These are phyloP conservation scores for Apodemus sylvaticus DNA, from an alignment of 2,113 vertebrate genomes.

Conservation along the genomic window DNA sequence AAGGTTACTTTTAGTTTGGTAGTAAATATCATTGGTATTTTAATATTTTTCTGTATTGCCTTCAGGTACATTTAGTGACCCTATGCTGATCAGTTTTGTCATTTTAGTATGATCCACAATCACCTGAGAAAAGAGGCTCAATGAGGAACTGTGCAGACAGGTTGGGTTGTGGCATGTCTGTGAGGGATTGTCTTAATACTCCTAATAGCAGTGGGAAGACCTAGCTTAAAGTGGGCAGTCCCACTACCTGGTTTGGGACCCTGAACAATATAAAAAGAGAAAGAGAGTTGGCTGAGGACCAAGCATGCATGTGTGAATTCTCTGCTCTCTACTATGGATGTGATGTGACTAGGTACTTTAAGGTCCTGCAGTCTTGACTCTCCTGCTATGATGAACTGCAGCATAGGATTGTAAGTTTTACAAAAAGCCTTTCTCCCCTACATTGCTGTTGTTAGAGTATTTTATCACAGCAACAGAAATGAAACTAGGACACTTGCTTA, in stretches of 20 bases:
- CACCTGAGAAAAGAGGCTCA: not conserved
- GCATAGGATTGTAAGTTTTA: not conserved
- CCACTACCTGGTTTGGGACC: not conserved
- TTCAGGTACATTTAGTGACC: not conserved
- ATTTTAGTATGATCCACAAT: not conserved
- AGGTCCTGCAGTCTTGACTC: not conserved
- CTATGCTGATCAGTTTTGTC: not conserved
- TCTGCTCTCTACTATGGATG: not conserved
- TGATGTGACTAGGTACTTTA: not conserved
- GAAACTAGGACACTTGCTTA: not conserved
- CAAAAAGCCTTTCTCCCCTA: not conserved
- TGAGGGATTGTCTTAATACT: no score
- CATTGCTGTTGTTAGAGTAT: not conserved
- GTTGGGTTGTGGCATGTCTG: not conserved
- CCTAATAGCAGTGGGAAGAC: not conserved
- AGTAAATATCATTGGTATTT: not conserved
- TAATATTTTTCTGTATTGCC: not conserved
- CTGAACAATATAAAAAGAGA: not conserved
- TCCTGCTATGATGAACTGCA: not conserved
- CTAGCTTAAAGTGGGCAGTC: no score
- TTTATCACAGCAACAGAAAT: not conserved
- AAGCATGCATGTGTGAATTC: not conserved
- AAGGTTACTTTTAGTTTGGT: not conserved
- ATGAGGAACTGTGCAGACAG: no score
- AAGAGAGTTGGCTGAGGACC: not conserved